phyloP scores from a whole-genome alignment of 1,140 invertebrate species.

The Bombus confusus region DNA sequence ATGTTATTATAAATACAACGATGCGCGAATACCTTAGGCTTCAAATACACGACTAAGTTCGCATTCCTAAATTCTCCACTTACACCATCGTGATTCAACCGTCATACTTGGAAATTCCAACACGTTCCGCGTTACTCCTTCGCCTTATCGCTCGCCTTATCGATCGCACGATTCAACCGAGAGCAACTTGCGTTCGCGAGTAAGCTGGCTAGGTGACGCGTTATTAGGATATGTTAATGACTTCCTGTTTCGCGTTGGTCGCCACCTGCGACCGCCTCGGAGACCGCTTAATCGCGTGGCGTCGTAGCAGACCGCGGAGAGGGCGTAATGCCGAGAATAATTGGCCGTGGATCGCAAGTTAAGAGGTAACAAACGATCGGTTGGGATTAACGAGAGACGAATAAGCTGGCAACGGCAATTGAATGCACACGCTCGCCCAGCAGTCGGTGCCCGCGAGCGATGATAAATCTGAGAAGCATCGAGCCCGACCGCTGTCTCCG shows the following conservation, averaged over 20 bases:
- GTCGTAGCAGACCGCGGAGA: not conserved
- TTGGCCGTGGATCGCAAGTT: constrained; percentile 64
- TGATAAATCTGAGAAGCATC: constrained; percentile 72
- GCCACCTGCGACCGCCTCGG: constrained; percentile 43
- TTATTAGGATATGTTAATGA: constrained; percentile 50
- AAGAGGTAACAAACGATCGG: constrained; percentile 67
- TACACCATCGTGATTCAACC: not conserved
- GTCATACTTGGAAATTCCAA: not conserved
- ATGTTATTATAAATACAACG: too few species aligned
- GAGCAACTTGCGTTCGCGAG: not conserved
- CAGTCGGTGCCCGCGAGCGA: constrained; percentile 63
- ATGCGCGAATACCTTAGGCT: too few species aligned
- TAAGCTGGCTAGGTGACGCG: not conserved
- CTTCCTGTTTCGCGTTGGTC: constrained; percentile 36
- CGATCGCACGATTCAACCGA: not conserved
- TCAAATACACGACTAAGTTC: not conserved
- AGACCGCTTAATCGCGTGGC: constrained; percentile 49
- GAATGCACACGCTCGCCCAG: constrained; percentile 64
- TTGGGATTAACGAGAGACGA: constrained; percentile 69
- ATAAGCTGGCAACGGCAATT: constrained; percentile 68
- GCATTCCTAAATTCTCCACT: not conserved
- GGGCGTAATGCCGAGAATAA: constrained; percentile 63
- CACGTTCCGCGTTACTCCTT: not conserved
- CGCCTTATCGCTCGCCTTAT: not conserved
- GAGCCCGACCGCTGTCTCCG: constrained; percentile 19